Base-by-base conservation (phyloP, 2,888 invertebrate species). In the Drosophila anomelani region DNA sequence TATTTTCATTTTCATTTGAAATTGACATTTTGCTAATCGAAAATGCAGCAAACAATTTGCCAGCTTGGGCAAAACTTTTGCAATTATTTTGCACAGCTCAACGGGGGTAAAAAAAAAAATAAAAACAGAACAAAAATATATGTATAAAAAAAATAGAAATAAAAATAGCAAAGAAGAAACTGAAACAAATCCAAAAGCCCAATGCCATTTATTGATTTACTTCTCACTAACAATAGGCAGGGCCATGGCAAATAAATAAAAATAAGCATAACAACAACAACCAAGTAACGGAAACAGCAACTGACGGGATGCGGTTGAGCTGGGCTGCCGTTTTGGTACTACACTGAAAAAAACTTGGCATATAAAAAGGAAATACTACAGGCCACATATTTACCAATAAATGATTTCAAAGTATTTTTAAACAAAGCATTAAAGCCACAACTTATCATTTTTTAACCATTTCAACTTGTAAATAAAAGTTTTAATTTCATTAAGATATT, bases 11-110 rank as follows among this genome's bases (percentile, higher is more conserved):
- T 68, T 74, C 71, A 76, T 76, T 76, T 64, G 58, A 75, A 85
- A 78, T 88, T 85, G 85, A 87, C 89, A 87, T 88, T 85, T 84
- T 57, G 87, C 85, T 85, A 87, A 85, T 88, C 85, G 85, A 88
- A 88, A 88, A 88, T 86, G 89, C 89, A 84, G 82, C 80, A 79
- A 86, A 86, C 84, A 81, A 78, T 88, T 88, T 87, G 79, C 76
- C 76, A 70, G 81, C 82, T 85, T 75, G 72, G 73, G 74, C 73
- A 86, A 86, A 76, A 85, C 77, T 88, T 85, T 85, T 60, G 85
- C 87, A 86, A 85, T 85, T 85, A 86, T 85, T 86, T 77, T 76
- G 59, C 71, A 72, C 58, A 53, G 57, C 60, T 62, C 57, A 57
- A 70, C 47, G 36, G 41, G 51, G 46, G 41, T 73, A 51, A 23